Conservation (phyloP, 2,888 invertebrate genomes). For the Dryomyza anilis region DNA sequence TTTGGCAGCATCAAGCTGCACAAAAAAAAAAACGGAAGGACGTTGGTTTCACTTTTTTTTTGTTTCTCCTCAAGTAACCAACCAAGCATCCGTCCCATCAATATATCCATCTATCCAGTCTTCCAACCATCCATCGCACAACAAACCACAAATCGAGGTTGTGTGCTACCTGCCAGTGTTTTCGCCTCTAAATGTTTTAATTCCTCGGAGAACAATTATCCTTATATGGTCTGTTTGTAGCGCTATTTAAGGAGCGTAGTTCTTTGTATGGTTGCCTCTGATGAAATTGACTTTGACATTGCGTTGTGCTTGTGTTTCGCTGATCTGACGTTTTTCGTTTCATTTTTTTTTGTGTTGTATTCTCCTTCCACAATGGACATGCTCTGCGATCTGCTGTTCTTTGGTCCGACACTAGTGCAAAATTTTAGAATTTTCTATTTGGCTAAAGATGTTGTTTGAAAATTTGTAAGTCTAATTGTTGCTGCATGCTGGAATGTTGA, state of each 20-base stretch:
- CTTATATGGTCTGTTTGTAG: slow-evolving; percentile 37
- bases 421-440: background rate
- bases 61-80: too few relatives aligned
- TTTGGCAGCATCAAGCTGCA: too few relatives aligned
- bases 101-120: too few relatives aligned
- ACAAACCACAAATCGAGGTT: background rate
- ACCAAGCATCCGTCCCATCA: too few relatives aligned
- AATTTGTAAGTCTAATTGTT: slow-evolving; percentile 7
- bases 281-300: slow-evolving; percentile 17
- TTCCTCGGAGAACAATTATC: slow-evolving; percentile 44
- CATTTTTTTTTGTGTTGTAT: background rate
- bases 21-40: slow-evolving; percentile 12
- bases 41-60: slow-evolving; percentile 19
- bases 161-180: background rate
- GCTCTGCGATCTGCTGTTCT: background rate
- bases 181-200: slow-evolving; percentile 37
- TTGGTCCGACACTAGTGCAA: background rate
- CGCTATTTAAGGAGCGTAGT: slow-evolving; percentile 18
- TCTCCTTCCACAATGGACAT: background rate
- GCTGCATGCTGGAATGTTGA: background rate
- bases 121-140: too few relatives aligned
- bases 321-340: too few relatives aligned
- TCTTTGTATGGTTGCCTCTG: slow-evolving; percentile 11
- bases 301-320: background rate
- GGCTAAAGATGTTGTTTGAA: background rate